Evolutionary conservation across 2,113 vertebrate species (phyloP).

Genomic region (Clarias magur): DNA sequence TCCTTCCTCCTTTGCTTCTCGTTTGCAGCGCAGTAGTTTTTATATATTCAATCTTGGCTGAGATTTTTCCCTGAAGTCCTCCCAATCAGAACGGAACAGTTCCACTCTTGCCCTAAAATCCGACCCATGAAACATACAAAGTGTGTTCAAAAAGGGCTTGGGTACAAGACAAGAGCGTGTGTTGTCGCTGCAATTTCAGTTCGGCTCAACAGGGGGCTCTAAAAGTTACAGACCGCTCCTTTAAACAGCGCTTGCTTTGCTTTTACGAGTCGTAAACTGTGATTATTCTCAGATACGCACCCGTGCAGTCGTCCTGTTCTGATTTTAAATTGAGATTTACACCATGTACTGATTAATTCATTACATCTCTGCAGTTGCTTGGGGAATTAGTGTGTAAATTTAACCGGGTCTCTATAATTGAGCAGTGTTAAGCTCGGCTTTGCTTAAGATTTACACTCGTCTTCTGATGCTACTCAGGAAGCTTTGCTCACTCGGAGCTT

Average conservation of each 20-base stretch:
- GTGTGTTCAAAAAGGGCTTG: neutral
- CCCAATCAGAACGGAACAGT: neutral
- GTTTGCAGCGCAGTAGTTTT: neutral
- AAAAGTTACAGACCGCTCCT: neutral
- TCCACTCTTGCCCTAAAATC: neutral
- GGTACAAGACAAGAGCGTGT: neutral
- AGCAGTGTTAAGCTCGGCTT: constrained; percentile 31
- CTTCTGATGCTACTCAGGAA: constrained; percentile 19
- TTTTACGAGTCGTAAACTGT: neutral
- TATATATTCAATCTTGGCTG: neutral
- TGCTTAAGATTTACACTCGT: constrained; percentile 22
- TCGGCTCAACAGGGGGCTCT: neutral
- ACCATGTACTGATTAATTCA: constrained; percentile 21
- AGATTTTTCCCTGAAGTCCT: neutral
- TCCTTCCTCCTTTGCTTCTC: neutral
- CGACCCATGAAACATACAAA: neutral
- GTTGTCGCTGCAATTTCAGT: neutral
- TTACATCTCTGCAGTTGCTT: constrained; percentile 1
- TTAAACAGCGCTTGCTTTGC: neutral
- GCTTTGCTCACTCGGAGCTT: constrained; percentile 33
- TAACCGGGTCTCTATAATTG: constrained; percentile 26
- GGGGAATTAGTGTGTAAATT: constrained; percentile 38
- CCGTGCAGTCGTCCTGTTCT: neutral
- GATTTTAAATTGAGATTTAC: neutral
- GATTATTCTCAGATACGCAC: neutral